A percentile compares a stretch with the other conserved stretches of the same genome.
Conservation (phyloP, 2,888 invertebrate genomes). For the Digitonthophagus gazella region DNA sequence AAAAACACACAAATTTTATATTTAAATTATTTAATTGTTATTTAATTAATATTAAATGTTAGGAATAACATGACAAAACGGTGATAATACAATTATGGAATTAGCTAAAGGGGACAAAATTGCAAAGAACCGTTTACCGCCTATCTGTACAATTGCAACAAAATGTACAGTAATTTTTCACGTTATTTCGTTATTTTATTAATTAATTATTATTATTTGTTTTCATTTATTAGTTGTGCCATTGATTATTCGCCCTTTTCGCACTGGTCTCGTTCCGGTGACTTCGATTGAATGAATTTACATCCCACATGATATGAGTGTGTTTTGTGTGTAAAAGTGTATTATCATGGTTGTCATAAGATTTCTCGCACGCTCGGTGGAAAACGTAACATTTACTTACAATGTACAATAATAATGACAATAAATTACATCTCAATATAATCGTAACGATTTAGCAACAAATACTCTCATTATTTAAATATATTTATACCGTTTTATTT, state of each 20-base stretch:
- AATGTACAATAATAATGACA: conserved; percentile 41
- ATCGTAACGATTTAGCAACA: conserved; percentile 48
- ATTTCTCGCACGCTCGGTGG: conserved; percentile 27
- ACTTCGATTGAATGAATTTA: neutral
- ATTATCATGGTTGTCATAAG: conserved; percentile 35
- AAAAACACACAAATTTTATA: conserved; percentile 19
- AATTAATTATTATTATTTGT: neutral
- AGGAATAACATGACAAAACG: conserved; percentile 38
- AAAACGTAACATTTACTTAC: conserved; percentile 31
- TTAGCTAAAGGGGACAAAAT: conserved; percentile 36
- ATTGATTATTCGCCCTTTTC: conserved; percentile 19
- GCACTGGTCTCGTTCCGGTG: conserved; percentile 3
- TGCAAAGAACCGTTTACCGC: conserved; percentile 28
- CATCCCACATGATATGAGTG: conserved; percentile 33
- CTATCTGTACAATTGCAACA: conserved; percentile 26
- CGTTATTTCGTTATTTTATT: neutral
- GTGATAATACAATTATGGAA: conserved; percentile 33
- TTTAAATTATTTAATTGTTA: conserved; percentile 38
- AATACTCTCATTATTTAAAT: conserved; percentile 37
- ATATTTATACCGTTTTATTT: conserved; percentile 11
- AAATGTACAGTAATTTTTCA: conserved; percentile 25
- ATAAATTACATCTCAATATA: conserved; percentile 31
- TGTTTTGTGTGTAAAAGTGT: conserved; percentile 30
- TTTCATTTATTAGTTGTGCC: conserved; percentile 13
- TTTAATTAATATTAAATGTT: conserved; percentile 39